These are phyloP conservation scores for Gobio occitaniae DNA, from an alignment of 2,797 vertebrate species.

Conservation along the genomic window DNA sequence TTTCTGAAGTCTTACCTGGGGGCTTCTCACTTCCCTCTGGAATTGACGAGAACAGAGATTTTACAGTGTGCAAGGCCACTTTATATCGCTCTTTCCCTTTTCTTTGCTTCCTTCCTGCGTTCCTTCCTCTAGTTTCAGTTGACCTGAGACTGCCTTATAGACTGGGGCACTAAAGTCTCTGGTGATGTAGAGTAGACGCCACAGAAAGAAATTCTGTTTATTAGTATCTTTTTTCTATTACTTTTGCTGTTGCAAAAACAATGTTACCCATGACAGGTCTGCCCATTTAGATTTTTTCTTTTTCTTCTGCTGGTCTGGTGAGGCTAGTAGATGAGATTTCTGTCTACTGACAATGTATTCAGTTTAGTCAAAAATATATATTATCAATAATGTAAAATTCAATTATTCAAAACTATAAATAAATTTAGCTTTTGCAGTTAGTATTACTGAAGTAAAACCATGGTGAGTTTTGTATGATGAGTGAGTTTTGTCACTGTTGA, in stretches of 20 bases:
- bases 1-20: conserved; percentile 41
- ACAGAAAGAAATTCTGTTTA: conserved; percentile 16
- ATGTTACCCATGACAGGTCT: background rate
- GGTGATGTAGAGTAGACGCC: background rate
- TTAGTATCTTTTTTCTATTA: conserved; percentile 12
- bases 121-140: conserved; percentile 1
- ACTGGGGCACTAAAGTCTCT: conserved; percentile 16
- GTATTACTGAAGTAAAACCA: background rate
- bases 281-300: background rate
- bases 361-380: background rate
- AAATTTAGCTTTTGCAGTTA: background rate
- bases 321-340: background rate
- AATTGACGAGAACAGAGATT: conserved; percentile 20
- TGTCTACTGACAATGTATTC: too few relatives aligned
- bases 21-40: conserved; percentile 31
- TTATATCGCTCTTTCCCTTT: conserved; percentile 16
- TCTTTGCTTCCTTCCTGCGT: conserved; percentile 5
- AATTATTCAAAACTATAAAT: background rate
- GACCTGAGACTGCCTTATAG: conserved; percentile 18
- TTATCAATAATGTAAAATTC: background rate
- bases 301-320: background rate
- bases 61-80: conserved; percentile 21
- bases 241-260: background rate
- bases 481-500: background rate
- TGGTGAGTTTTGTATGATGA: background rate